These are phyloP conservation scores for Spea bombifrons DNA, from an alignment of 2,113 vertebrate genomes.

Conservation along the genomic window DNA sequence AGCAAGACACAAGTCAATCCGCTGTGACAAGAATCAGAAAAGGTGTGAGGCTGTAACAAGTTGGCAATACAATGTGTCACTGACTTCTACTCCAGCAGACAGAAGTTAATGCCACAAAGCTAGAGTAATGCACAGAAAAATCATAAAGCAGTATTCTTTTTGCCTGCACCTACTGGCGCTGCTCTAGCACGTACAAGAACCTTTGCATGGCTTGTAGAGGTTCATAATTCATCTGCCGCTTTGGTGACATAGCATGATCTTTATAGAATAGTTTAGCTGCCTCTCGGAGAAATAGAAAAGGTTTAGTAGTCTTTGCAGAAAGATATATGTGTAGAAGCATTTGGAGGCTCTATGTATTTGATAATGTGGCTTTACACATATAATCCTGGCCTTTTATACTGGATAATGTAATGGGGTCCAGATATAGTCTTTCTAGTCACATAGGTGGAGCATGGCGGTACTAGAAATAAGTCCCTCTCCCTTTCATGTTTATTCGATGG, in stretches of 20 bases:
- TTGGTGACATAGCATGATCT: not conserved
- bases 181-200: not conserved
- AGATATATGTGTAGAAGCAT: not conserved
- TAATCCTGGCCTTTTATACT: too few species aligned
- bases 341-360: too few species aligned
- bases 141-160: not conserved
- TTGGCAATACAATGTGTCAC: slow-evolving; percentile 3
- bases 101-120: not conserved
- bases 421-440: too few species aligned
- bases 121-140: not conserved
- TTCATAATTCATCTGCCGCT: not conserved
- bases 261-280: not conserved
- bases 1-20: slow-evolving; percentile 12
- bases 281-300: not conserved
- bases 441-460: not conserved
- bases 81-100: not conserved
- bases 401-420: too few species aligned
- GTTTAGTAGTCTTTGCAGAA: not conserved
- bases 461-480: not conserved
- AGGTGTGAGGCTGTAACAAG: slow-evolving; percentile 17
- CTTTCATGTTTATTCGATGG: not conserved
- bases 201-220: not conserved
- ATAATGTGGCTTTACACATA: too few species aligned
- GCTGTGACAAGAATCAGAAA: not conserved
- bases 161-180: not conserved